Conservation (phyloP, 2,113 vertebrate genomes). For the Austrofundulus limnaeus region DNA sequence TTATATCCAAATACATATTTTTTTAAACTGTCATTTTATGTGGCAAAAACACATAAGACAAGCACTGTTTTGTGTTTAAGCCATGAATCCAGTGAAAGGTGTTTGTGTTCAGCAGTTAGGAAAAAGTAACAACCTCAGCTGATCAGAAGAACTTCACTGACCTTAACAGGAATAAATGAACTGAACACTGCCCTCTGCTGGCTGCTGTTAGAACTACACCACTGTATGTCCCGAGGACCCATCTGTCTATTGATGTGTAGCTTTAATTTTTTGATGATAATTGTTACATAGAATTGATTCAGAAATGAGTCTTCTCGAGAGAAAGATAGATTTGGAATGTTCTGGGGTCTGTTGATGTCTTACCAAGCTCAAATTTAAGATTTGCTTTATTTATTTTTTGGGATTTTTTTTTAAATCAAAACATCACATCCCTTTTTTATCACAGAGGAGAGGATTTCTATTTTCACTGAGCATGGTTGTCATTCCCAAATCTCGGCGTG, state of each 20-base stretch:
- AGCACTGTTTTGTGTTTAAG: constrained; percentile 36
- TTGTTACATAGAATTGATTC: constrained; percentile 11
- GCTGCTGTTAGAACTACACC: not conserved
- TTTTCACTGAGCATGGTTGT: constrained; percentile 74
- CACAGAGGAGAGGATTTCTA: constrained; percentile 71
- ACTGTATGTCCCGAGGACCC: not conserved
- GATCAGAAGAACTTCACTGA: constrained; percentile 17
- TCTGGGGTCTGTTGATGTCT: constrained; percentile 6
- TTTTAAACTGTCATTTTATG: constrained; percentile 8
- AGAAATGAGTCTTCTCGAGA: not conserved
- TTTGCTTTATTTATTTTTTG: too few relatives aligned
- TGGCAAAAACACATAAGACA: constrained; percentile 37
- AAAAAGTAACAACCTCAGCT: constrained; percentile 49
- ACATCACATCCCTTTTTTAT: constrained; percentile 44
- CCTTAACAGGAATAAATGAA: constrained; percentile 10
- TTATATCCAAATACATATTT: constrained; percentile 12
- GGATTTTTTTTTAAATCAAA: constrained; percentile 37
- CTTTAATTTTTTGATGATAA: constrained; percentile 6
- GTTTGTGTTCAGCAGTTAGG: constrained; percentile 56
- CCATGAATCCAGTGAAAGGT: constrained; percentile 48
- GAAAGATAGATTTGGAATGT: not conserved
- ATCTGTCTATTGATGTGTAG: not conserved
- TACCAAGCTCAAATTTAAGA: constrained; percentile 37
- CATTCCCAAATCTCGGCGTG: constrained; percentile 68
- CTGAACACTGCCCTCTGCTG: constrained; percentile 69